phyloP scores from a whole-genome alignment of 2,888 invertebrate genomes.

The Drosophila flavopinicola region DNA sequence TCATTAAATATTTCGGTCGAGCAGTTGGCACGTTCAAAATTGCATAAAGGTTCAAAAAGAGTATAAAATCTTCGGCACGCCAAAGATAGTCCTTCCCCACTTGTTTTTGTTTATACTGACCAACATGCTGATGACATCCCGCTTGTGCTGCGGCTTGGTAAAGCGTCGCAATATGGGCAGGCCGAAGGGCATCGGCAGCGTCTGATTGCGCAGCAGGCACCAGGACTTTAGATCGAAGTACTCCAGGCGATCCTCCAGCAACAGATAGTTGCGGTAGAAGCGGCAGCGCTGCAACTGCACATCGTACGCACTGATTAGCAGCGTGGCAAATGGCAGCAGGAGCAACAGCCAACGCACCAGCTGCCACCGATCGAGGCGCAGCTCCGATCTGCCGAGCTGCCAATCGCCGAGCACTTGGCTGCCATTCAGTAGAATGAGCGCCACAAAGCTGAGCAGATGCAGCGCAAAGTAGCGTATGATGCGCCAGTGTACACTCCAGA shows the following conservation, averaged over 20 bases:
- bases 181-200: slow-evolving; percentile 51
- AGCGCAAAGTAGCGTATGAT: slow-evolving; percentile 46
- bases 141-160: slow-evolving; percentile 15
- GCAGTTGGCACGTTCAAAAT: too few relatives aligned
- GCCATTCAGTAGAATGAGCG: slow-evolving; percentile 6
- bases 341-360: slow-evolving; percentile 33
- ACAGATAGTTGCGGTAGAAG: slow-evolving; percentile 35
- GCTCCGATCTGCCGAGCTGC: not conserved
- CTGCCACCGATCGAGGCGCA: slow-evolving; percentile 33
- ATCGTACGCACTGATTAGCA: slow-evolving; percentile 34
- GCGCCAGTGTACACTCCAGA: slow-evolving; percentile 33
- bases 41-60: too few relatives aligned
- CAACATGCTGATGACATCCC: slow-evolving; percentile 53
- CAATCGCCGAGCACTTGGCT: not conserved
- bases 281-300: slow-evolving; percentile 37
- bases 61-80: too few relatives aligned
- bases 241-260: slow-evolving; percentile 38
- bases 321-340: slow-evolving; percentile 14
- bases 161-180: slow-evolving; percentile 41
- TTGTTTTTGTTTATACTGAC: too few relatives aligned
- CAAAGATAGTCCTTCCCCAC: too few relatives aligned
- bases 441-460: slow-evolving; percentile 48
- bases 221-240: slow-evolving; percentile 52
- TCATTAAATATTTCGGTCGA: too few relatives aligned
- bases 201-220: slow-evolving; percentile 43